phyloP scores from a whole-genome alignment of 2,888 invertebrate species.

The Agriopis leucophaearia region DNA sequence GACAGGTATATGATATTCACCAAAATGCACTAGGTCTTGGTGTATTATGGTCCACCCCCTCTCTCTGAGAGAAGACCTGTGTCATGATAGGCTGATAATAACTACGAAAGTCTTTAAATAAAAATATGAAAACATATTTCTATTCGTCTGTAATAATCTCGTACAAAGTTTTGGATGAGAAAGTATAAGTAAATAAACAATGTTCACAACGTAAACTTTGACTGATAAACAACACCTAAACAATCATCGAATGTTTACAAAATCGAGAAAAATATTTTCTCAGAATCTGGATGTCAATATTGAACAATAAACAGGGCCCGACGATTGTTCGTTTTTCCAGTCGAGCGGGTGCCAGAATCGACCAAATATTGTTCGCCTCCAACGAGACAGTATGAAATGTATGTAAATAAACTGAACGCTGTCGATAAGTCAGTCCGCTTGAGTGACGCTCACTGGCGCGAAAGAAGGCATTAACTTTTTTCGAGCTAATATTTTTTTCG shows the following conservation, averaged over 20 bases:
- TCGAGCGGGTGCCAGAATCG: conserved; percentile 45
- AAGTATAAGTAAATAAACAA: conserved; percentile 17
- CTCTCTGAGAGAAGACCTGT: too few relatives aligned
- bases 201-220: conserved; percentile 14
- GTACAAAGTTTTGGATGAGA: conserved; percentile 5
- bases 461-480: conserved; percentile 44
- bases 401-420: conserved; percentile 48
- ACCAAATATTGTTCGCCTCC: conserved; percentile 53
- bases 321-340: conserved; percentile 55
- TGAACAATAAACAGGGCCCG: conserved; percentile 47
- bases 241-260: conserved; percentile 40
- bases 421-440: conserved; percentile 54
- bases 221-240: conserved; percentile 28
- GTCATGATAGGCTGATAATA: too few relatives aligned
- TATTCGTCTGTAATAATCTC: conserved; percentile 2
- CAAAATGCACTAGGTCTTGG: too few relatives aligned
- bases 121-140: background rate
- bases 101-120: background rate
- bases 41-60: too few relatives aligned
- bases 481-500: conserved; percentile 33
- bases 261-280: conserved; percentile 44
- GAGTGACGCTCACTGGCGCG: conserved; percentile 51
- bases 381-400: conserved; percentile 47
- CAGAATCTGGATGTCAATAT: conserved; percentile 45
- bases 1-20: too few relatives aligned